Base-by-base conservation (phyloP, 2,113 vertebrate genomes). In the Xiphias gladius region DNA sequence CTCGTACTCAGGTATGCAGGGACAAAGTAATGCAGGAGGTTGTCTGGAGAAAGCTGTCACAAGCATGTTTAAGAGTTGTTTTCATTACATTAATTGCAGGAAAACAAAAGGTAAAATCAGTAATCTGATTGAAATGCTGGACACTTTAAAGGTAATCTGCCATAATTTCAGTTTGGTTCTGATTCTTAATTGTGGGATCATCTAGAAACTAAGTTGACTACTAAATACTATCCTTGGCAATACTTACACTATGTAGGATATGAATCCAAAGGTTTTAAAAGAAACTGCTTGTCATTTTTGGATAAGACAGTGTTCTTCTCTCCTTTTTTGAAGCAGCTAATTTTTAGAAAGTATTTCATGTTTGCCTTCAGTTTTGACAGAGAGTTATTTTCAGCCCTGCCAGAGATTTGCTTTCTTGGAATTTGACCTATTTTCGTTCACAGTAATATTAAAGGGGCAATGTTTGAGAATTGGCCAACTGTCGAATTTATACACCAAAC, bases 301-400 rank as follows among this genome's bases (percentile, higher is more conserved):
- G 24, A 64, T 8, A 46, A 13, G 14, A 32, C 2, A 9, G 3
- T 55, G 24, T 73, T 73, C 4, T 20, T 50, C 5, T 20, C 16
- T 59, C 11, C 24, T 48, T 61, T 54, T n/a, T 50, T 54, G 37
- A 22, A 22, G 26, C 26, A 35, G 32, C 26, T 10, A 4, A 65
- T 70, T 72, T 59, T 67, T 52, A 52, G 52, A 71, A 64, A 19
- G 14, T 74, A 10, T 79, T 78, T 68, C 37, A 73, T 52, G 41
- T 65, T 62, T 74, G 46, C 48, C 14, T 22, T 30, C 19, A 11
- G 46, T 67, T 61, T 32, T 6, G 17, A 61, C 2, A 43, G 11
- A 43, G 41, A 43, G 41, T 52, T 84, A 76, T 87, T 80, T 80
- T 69, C 19, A 74, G 17, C 17, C 16, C 13, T 12, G 5, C 16